phyloP scores from a whole-genome alignment of 1,140 invertebrate genomes.

The Drosophila oshimai region DNA sequence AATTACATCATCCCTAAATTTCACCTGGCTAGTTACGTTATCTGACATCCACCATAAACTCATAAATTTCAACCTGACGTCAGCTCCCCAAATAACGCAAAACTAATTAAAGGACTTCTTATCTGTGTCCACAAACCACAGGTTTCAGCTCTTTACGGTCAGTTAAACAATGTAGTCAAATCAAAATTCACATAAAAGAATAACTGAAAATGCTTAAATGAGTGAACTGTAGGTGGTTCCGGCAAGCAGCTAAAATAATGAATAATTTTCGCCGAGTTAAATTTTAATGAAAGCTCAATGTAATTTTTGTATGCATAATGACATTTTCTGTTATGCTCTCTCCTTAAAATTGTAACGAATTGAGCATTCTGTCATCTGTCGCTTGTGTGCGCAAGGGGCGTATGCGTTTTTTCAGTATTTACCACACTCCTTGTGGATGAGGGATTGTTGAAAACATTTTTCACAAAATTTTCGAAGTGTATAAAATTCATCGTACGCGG shows the following conservation, averaged over 20 bases:
- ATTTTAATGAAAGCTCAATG: conserved; percentile 60
- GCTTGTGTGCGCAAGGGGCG: conserved; percentile 20
- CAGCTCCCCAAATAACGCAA: background rate
- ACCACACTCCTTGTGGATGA: background rate
- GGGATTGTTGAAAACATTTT: background rate
- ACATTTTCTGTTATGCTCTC: conserved; percentile 3
- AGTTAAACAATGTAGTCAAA: conserved; percentile 32
- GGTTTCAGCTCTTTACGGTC: background rate
- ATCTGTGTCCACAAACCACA: background rate
- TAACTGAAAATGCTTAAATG: conserved; percentile 31
- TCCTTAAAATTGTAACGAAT: conserved; percentile 19
- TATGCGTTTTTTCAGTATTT: conserved; percentile 45
- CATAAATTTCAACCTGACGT: conserved; percentile 8
- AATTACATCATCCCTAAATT: background rate
- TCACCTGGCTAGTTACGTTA: background rate
- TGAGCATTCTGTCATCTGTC: conserved; percentile 41
- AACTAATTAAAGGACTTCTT: conserved; percentile 3
- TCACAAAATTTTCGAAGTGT: background rate
- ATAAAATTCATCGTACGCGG: background rate
- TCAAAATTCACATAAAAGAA: conserved; percentile 40
- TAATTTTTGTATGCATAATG: conserved; percentile 35
- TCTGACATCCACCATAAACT: background rate
- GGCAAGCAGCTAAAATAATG: too few relatives aligned
- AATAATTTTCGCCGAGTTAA: conserved; percentile 11
- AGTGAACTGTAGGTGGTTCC: background rate